Base-by-base conservation (phyloP, 2,797 vertebrate species). In the Silurus lanzhouensis region DNA sequence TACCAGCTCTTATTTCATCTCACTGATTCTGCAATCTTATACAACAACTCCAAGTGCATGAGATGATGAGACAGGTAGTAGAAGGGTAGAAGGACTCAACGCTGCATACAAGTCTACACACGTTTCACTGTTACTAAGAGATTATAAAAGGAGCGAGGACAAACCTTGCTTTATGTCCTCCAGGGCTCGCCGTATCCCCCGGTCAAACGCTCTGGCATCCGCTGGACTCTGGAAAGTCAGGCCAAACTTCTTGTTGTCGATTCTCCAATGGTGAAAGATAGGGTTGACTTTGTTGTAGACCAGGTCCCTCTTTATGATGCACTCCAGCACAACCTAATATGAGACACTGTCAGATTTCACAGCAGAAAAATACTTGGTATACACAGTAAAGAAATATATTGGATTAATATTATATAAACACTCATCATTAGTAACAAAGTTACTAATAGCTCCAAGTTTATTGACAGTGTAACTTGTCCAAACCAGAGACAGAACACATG, bases 261-360 rank as follows among this genome's bases (percentile, higher is more conserved):
- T 98, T 94, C 97, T 97, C 98, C 98, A 99, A 94, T 99, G 98
- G 94, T 99, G 98, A 95, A 99, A 99, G 90, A 98, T 99, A 94
- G 98, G 98, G 89, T 94, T 99, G 93, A 99, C 98, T 93, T 99
- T 99, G 95, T 99, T 99, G 92, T 99, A 99, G 91, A 99, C 92
- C 44, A 99, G 94, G 90, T 98, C 97, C 93, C 96, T 97, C 94
- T 97, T 97, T 91, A 99, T 94, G 83, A 96, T 94, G 92, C 98
- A 99, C 92, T 99, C 98, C 96, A 99, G 96, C 92, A 99, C 97
- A 93, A 99, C 97, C 98, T 99, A 92, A 74, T 3, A 38, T 12
- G 5, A 81, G 58, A 82, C 2, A 57, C 58, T 13, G 31, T 63
- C 77, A n/a, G 60, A 80, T 63, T 79, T 63, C 25, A 44, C 27